Percentiles rank a stretch among this genome's conserved stretches.
Evolutionary conservation across 1,140 invertebrate genomes (phyloP).

Genomic region (Conopomorpha cramerella): DNA sequence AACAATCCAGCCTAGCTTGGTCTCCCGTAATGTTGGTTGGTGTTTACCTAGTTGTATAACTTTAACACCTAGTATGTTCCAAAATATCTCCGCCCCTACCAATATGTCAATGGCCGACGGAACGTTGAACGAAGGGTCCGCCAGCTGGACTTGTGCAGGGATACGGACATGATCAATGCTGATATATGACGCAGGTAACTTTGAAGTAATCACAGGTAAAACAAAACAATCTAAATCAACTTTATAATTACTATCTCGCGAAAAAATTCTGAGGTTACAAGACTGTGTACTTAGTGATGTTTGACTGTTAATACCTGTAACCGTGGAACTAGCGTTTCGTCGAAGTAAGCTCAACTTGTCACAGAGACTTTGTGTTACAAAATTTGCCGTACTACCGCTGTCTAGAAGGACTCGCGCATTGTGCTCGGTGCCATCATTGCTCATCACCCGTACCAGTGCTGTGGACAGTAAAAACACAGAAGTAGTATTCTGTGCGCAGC

Average conservation of each 20-base stretch:
- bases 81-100: conserved; percentile 3
- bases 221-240: too few relatives aligned
- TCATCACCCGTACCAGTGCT: background rate
- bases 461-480: too few relatives aligned
- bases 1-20: conserved; percentile 11
- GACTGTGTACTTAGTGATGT: too few relatives aligned
- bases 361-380: too few relatives aligned
- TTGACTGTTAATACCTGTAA: too few relatives aligned
- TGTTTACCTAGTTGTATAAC: conserved; percentile 3
- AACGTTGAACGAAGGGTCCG: conserved; percentile 2
- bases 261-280: too few relatives aligned
- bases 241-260: too few relatives aligned
- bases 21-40: conserved; percentile 7
- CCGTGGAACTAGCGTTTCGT: too few relatives aligned
- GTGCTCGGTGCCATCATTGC: background rate
- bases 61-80: background rate
- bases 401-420: conserved; percentile 1
- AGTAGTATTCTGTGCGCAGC: too few relatives aligned
- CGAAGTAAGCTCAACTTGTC: too few relatives aligned
- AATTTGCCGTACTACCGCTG: conserved; percentile 8
- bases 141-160: conserved; percentile 1
- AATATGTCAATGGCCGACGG: conserved; percentile 2
- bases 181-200: background rate
- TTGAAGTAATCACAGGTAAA: background rate
- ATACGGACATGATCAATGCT: background rate